phyloP scores from a whole-genome alignment of 2,797 vertebrate genomes.

The Acanthurus tractus region DNA sequence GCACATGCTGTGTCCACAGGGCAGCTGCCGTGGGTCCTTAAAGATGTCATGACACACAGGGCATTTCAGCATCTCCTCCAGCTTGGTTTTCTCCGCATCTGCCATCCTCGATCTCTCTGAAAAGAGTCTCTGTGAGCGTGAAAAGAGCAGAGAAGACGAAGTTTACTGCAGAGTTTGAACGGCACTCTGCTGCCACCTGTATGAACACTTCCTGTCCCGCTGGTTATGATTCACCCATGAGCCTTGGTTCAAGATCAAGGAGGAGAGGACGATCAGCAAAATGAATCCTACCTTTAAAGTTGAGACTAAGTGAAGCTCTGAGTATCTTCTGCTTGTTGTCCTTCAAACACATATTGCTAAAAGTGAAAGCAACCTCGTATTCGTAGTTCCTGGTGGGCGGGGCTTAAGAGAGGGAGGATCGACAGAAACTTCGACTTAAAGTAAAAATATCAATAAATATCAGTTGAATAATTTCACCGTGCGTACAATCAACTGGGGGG shows the following conservation, averaged over 20 bases:
- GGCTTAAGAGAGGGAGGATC: neutral
- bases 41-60: constrained; percentile 79
- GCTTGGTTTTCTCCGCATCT: constrained; percentile 3
- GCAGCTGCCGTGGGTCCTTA: constrained; percentile 74
- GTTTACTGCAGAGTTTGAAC: neutral
- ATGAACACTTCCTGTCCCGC: neutral
- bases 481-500: too few relatives aligned
- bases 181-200: neutral
- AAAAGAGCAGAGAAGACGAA: neutral
- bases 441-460: neutral
- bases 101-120: constrained; percentile 52
- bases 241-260: too few relatives aligned
- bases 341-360: neutral
- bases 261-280: neutral
- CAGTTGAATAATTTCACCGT: too few relatives aligned
- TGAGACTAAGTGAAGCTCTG: neutral
- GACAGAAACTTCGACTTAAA: neutral
- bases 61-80: constrained; percentile 72
- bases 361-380: constrained; percentile 56
- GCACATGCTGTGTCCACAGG: constrained; percentile 81
- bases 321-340: neutral
- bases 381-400: constrained; percentile 61
- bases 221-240: neutral
- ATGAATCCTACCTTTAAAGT: neutral
- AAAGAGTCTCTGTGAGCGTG: neutral